A percentile compares a stretch with the other conserved stretches of the same genome.
Conservation (phyloP, 1,140 invertebrate genomes). For the Akabosia matsudoensis region DNA sequence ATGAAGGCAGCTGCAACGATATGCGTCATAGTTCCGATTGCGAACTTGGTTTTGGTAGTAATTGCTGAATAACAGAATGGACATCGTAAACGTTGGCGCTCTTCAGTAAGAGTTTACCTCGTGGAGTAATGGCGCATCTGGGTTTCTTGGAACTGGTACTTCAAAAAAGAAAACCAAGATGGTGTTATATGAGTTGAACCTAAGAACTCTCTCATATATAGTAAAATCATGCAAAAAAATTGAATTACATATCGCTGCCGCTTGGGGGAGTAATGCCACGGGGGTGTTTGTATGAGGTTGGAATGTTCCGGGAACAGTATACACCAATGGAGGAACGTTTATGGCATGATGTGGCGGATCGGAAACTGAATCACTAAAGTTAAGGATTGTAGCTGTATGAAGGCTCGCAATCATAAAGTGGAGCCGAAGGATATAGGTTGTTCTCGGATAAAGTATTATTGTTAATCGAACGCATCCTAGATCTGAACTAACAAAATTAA, state of each 20-base stretch:
- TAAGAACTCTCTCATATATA: no score
- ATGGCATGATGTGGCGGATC: not conserved
- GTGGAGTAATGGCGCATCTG: not conserved
- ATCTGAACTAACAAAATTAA: no score
- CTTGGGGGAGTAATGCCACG: not conserved
- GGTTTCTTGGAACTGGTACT: not conserved
- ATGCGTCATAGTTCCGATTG: not conserved
- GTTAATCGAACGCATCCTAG: no score
- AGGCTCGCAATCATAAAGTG: no score
- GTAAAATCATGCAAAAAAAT: no score
- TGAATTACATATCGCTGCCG: not conserved
- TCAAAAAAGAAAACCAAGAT: not conserved
- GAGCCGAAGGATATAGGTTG: not conserved
- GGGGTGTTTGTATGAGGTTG: not conserved
- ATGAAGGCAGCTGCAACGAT: not conserved
- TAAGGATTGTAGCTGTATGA: no score
- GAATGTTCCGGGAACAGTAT: not conserved
- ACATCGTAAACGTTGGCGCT: not conserved
- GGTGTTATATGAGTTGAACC: no score
- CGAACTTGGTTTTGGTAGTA: not conserved
- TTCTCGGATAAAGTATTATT: no score
- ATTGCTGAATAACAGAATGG: not conserved
- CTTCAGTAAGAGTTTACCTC: not conserved
- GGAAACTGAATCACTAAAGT: not conserved
- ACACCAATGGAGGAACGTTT: constrained; percentile 3